phyloP scores from a whole-genome alignment of 2,888 invertebrate genomes.

The Junonia oenone region DNA sequence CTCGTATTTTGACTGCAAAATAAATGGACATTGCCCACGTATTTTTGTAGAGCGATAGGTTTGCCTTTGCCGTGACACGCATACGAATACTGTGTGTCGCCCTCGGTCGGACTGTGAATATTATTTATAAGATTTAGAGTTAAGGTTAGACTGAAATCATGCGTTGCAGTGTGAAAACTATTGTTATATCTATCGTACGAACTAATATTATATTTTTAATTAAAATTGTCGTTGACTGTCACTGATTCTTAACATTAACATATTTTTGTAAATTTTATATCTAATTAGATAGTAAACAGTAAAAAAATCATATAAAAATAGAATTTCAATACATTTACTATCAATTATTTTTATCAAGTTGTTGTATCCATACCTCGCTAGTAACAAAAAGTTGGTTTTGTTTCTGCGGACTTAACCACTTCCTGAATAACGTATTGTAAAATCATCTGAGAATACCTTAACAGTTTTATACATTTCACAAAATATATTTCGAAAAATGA shows the following conservation, averaged over 20 bases:
- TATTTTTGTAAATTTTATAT: neutral
- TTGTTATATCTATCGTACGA: slow-evolving; percentile 34
- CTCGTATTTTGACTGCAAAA: slow-evolving; percentile 69
- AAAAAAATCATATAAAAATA: too few species aligned
- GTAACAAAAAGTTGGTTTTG: too few species aligned
- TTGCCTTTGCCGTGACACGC: slow-evolving; percentile 64
- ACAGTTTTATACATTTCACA: neutral
- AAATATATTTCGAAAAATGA: neutral
- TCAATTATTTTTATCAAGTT: too few species aligned
- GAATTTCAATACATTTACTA: too few species aligned
- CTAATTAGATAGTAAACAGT: neutral
- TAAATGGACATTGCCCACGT: slow-evolving; percentile 77
- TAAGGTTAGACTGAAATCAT: slow-evolving; percentile 65
- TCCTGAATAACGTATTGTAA: neutral
- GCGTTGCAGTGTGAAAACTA: slow-evolving; percentile 61
- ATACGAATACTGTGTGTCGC: slow-evolving; percentile 48
- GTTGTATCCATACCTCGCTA: too few species aligned
- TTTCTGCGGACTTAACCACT: too few species aligned
- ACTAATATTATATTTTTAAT: neutral
- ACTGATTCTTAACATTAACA: neutral
- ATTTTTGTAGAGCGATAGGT: slow-evolving; percentile 74
- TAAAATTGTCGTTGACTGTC: neutral
- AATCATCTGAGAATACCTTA: neutral
- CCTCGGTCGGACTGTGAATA: slow-evolving; percentile 71
- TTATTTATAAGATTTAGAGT: slow-evolving; percentile 50